A percentile compares a stretch with the other conserved stretches of the same genome.
These are phyloP conservation scores for Ischnus inquisitorius DNA, from an alignment of 2,888 invertebrate genomes.

Conservation along the genomic window DNA sequence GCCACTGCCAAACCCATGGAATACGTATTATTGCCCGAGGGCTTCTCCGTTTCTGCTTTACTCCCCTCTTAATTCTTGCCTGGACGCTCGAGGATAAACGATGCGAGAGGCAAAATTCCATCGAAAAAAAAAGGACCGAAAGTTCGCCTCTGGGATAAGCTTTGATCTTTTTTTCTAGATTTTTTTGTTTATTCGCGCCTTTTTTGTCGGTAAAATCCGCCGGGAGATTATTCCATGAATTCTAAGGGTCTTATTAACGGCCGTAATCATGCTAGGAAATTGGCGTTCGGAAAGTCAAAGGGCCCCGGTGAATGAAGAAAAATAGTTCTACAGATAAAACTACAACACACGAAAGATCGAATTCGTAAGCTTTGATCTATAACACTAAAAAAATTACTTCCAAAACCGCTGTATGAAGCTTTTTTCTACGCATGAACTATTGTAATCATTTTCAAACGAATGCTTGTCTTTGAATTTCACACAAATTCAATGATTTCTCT, in stretches of 20 bases:
- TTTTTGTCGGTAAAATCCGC: neutral
- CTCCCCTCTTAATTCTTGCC: neutral
- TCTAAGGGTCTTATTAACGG: neutral
- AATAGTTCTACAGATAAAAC: neutral
- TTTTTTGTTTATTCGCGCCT: neutral
- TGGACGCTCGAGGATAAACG: neutral
- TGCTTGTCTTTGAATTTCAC: too few relatives aligned
- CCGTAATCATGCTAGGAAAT: neutral
- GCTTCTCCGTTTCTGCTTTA: neutral
- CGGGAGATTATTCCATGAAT: neutral
- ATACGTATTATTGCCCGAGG: conserved; percentile 29
- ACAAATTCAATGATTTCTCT: too few relatives aligned
- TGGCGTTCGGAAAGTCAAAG: neutral
- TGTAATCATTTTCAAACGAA: too few relatives aligned
- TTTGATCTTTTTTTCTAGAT: neutral
- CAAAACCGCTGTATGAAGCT: too few relatives aligned
- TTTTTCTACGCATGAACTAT: too few relatives aligned
- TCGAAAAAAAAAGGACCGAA: neutral
- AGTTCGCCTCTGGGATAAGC: neutral
- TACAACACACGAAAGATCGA: too few relatives aligned
- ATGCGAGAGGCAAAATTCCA: conserved; percentile 28
- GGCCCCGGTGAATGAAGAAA: neutral
- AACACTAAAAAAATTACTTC: too few relatives aligned
- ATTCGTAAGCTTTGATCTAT: too few relatives aligned
- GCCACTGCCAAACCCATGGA: conserved; percentile 11